Evolutionary conservation across 2,888 invertebrate genomes (phyloP).

Genomic region (Nephrotoma flavescens): DNA sequence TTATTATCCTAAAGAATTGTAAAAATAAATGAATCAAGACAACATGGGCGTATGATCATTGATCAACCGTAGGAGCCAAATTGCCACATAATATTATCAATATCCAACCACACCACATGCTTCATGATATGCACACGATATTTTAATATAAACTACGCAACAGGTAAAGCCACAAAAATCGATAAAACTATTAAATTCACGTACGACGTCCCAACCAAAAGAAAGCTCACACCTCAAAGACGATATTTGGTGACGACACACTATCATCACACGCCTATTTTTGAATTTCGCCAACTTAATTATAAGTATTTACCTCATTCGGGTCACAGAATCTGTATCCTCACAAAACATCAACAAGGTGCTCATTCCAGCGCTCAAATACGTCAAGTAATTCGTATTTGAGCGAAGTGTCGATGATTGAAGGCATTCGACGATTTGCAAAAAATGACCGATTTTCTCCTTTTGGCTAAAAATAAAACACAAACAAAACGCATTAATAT

Average conservation of each 20-base stretch:
- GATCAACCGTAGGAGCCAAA: too few species aligned
- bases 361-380: conserved; percentile 55
- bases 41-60: too few species aligned
- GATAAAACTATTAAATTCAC: neutral
- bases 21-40: too few species aligned
- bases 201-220: neutral
- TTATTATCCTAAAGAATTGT: too few species aligned
- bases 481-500: neutral
- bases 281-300: neutral
- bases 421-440: conserved; percentile 56
- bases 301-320: conserved; percentile 36
- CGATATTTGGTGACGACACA: neutral
- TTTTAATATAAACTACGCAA: neutral
- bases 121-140: too few species aligned
- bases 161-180: neutral
- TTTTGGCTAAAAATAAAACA: conserved; percentile 42
- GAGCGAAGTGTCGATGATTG: conserved; percentile 29
- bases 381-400: conserved; percentile 43
- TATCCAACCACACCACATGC: too few species aligned
- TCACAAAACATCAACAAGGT: conserved; percentile 55
- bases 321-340: conserved; percentile 60
- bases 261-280: neutral
- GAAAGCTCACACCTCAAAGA: neutral
- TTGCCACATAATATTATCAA: too few species aligned
- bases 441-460: conserved; percentile 59